A percentile compares a stretch with the other conserved stretches of the same genome.
These are phyloP conservation scores for Pyralis farinalis DNA, from an alignment of 2,888 invertebrate genomes.

Conservation along the genomic window DNA sequence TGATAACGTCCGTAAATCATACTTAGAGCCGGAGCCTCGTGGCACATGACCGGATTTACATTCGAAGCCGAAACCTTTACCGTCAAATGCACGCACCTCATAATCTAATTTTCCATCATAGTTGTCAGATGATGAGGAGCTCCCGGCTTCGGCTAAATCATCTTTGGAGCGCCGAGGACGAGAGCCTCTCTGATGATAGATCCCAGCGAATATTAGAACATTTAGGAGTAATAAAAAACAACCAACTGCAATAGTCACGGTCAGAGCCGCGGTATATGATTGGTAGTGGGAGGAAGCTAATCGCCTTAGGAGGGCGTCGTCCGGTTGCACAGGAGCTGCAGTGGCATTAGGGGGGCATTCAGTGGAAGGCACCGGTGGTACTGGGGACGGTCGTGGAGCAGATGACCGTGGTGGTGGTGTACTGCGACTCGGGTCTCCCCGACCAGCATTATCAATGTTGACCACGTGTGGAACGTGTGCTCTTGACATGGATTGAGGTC, in stretches of 20 bases:
- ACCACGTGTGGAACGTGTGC: conserved; percentile 82
- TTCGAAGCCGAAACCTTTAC: conserved; percentile 79
- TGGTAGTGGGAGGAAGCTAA: conserved; percentile 92
- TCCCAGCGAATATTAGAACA: conserved; percentile 93
- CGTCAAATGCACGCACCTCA: conserved; percentile 75
- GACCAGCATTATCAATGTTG: conserved; percentile 45
- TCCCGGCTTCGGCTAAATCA: conserved; percentile 87
- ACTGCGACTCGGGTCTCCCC: conserved; percentile 44
- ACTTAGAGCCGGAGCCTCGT: conserved; percentile 65
- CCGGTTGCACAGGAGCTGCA: conserved; percentile 68
- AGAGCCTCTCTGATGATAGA: conserved; percentile 91
- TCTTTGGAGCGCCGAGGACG: conserved; percentile 88
- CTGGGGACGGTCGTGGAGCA: conserved; percentile 57
- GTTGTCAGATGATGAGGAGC: conserved; percentile 84
- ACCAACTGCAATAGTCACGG: conserved; percentile 93
- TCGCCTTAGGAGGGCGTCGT: conserved; percentile 87
- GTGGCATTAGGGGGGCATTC: conserved; percentile 87
- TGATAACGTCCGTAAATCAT: conserved; percentile 72
- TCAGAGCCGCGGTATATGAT: conserved; percentile 93
- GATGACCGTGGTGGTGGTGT: conserved; percentile 71
- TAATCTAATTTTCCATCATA: conserved; percentile 81
- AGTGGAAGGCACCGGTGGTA: conserved; percentile 81
- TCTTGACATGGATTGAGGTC: conserved; percentile 86
- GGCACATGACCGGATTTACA: conserved; percentile 80
- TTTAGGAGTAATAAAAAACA: conserved; percentile 91